Percentiles rank a stretch among this genome's conserved stretches.
Conservation (phyloP, 2,888 invertebrate species). For the Odontothrips loti region DNA sequence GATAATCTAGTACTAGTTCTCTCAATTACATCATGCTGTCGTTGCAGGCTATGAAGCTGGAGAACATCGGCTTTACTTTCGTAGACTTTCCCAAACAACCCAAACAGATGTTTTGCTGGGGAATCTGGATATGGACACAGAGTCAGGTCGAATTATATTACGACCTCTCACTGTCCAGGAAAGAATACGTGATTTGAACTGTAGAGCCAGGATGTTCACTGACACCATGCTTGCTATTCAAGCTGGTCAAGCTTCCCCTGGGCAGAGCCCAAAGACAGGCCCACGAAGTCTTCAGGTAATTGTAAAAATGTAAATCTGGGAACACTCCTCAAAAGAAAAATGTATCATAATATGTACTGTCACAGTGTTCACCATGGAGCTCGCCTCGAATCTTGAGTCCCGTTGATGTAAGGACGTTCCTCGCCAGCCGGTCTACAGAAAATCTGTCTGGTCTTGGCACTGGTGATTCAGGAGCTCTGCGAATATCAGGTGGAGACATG, state of each 20-base stretch:
- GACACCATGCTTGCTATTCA: conserved; percentile 49
- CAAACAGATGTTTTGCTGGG: conserved; percentile 49
- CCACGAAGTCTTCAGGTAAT: conserved; percentile 44
- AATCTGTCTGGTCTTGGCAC: conserved; percentile 42
- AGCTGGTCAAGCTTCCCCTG: conserved; percentile 41
- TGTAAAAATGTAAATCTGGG: conserved; percentile 34
- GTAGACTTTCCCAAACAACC: conserved; percentile 49
- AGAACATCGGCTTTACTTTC: conserved; percentile 47
- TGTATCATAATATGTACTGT: neutral
- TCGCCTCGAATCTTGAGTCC: conserved; percentile 50
- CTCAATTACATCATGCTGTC: neutral
- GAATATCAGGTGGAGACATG: conserved; percentile 38
- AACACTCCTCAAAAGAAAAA: neutral
- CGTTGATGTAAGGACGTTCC: conserved; percentile 43
- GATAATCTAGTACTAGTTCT: neutral
- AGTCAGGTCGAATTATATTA: conserved; percentile 45
- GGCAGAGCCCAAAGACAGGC: conserved; percentile 41
- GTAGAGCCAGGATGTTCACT: conserved; percentile 49
- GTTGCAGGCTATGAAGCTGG: conserved; percentile 43
- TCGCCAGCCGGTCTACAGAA: conserved; percentile 46
- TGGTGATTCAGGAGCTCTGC: neutral
- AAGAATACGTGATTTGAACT: conserved; percentile 49
- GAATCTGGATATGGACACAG: conserved; percentile 45
- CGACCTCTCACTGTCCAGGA: conserved; percentile 48
- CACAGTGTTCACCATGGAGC: conserved; percentile 50